Evolutionary conservation across 92 coral and sea anemone genomes (phyloP).

Genomic region (Montipora capitata): DNA sequence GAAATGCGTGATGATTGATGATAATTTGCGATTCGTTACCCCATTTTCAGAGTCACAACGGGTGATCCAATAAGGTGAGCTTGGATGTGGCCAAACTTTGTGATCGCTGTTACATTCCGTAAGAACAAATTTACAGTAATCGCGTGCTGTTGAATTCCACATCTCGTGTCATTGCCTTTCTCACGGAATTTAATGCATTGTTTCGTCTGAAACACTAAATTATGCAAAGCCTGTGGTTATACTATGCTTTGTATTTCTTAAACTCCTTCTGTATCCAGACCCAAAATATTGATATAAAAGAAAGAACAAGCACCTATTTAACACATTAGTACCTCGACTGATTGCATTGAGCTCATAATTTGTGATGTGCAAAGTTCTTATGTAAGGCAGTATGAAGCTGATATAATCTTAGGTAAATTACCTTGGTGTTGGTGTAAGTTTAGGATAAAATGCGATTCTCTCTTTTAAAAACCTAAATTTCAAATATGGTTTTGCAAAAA

Average conservation of each 20-base stretch:
- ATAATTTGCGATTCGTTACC: constrained; percentile 42
- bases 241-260: neutral
- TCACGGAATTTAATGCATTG: constrained; percentile 16
- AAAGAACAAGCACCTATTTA: neutral
- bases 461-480: no score
- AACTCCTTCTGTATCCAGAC: constrained; percentile 12
- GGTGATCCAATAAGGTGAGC: constrained; percentile 22
- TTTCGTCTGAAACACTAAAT: constrained; percentile 46
- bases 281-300: neutral
- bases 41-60: neutral
- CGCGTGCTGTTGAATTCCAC: neutral
- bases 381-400: no score
- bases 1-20: constrained; percentile 65
- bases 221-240: constrained; percentile 41
- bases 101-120: neutral
- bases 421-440: no score
- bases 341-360: no score
- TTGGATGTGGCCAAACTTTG: constrained; percentile 16
- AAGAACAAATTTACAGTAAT: neutral
- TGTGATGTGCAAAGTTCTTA: no score
- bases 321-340: no score
- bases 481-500: no score
- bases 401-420: no score
- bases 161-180: neutral
- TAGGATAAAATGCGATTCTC: no score